phyloP scores from a whole-genome alignment of 2,113 vertebrate species.

The Mystacornis crossleyi region DNA sequence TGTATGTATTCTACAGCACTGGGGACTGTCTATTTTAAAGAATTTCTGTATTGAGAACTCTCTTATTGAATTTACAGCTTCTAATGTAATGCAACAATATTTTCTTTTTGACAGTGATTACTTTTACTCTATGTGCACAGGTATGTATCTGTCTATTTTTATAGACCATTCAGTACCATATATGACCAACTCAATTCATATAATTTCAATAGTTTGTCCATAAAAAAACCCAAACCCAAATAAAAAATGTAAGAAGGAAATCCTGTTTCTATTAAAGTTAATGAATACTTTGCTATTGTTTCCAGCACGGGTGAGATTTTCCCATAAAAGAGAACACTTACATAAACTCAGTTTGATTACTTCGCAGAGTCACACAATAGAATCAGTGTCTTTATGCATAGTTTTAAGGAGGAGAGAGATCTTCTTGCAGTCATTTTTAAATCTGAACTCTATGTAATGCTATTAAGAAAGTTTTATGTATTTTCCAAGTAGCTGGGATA shows the following conservation, averaged over 20 bases:
- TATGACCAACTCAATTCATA: background rate
- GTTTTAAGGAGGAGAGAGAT: background rate
- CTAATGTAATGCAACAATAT: background rate
- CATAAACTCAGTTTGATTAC: background rate
- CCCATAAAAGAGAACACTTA: background rate
- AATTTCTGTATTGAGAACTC: background rate
- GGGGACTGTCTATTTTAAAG: background rate
- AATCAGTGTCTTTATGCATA: background rate
- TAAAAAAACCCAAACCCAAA: background rate
- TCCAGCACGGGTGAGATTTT: background rate
- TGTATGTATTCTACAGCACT: background rate
- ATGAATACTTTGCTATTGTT: background rate
- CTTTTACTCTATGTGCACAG: background rate
- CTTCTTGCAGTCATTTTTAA: background rate
- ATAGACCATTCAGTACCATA: background rate
- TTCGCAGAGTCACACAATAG: background rate
- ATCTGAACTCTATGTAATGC: background rate
- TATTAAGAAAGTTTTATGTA: background rate
- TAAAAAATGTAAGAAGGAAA: background rate
- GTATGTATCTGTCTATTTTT: background rate
- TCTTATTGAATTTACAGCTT: background rate
- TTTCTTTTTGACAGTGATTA: background rate
- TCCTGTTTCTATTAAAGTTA: background rate
- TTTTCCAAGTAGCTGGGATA: background rate
- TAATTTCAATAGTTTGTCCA: background rate